Percentiles rank a stretch among this genome's conserved stretches.
Conservation (phyloP, 2,797 vertebrate genomes). For the Helicolenus hilgendorfi region DNA sequence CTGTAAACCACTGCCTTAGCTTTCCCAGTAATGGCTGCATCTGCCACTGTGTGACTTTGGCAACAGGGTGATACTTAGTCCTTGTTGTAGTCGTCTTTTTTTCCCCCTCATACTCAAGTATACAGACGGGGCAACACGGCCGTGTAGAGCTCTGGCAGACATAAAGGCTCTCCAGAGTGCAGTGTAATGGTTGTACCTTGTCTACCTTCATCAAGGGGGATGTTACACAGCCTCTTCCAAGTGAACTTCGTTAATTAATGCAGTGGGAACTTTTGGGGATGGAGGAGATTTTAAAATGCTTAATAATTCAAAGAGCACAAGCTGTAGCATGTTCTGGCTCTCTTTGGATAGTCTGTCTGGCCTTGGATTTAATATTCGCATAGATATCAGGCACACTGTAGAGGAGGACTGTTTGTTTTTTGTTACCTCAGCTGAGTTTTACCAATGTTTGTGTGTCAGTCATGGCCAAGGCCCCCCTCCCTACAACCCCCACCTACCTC, state of each 20-base stretch:
- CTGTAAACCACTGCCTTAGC: neutral
- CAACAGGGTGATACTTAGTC: neutral
- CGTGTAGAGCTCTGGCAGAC: constrained; percentile 12
- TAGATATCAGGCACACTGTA: constrained; percentile 30
- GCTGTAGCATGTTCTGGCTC: constrained; percentile 83
- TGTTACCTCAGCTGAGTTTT: constrained; percentile 61
- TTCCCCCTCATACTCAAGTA: neutral
- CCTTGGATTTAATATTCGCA: constrained; percentile 88
- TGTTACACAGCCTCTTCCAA: constrained; percentile 54
- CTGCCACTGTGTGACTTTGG: constrained; percentile 7
- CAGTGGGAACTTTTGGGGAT: constrained; percentile 69
- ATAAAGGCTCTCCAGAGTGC: constrained; percentile 57
- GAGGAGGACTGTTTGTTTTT: constrained; percentile 30
- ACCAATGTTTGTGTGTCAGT: constrained; percentile 52
- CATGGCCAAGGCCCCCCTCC: constrained; percentile 21
- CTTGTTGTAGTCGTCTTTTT: neutral
- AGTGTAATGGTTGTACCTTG: constrained; percentile 64
- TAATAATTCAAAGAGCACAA: constrained; percentile 91
- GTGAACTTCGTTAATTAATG: constrained; percentile 79
- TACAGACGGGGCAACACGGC: constrained; percentile 10
- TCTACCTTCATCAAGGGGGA: constrained; percentile 68
- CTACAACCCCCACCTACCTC: neutral
- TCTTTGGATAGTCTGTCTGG: constrained; percentile 76
- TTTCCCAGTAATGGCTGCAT: neutral
- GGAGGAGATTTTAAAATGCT: constrained; percentile 85